These are phyloP conservation scores for Strigamia maritima DNA, from an alignment of 2,888 invertebrate genomes.

Conservation along the genomic window DNA sequence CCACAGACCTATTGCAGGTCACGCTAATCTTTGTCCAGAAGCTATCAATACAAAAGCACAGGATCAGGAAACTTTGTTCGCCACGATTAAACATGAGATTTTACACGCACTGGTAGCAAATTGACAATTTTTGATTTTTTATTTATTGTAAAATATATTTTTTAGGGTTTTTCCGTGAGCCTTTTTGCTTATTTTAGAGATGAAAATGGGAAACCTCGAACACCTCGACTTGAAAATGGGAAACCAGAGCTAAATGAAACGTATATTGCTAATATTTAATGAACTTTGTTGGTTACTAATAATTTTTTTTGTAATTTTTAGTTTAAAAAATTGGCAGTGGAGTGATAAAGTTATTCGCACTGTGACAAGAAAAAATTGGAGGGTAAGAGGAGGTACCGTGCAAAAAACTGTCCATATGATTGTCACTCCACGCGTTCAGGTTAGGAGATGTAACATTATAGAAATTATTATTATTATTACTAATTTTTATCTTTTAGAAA, in stretches of 20 bases:
- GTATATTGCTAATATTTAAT: slow-evolving; percentile 55
- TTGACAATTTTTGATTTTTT: no score
- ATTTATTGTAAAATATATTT: slow-evolving; percentile 35
- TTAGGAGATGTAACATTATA: no score
- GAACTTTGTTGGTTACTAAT: neutral
- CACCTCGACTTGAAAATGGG: slow-evolving; percentile 76
- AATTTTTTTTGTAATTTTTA: slow-evolving; percentile 50
- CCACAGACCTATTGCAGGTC: slow-evolving; percentile 91
- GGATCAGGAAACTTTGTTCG: slow-evolving; percentile 83
- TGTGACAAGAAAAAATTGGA: slow-evolving; percentile 69
- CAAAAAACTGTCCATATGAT: slow-evolving; percentile 75
- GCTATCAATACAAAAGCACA: slow-evolving; percentile 87
- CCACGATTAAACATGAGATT: slow-evolving; percentile 98
- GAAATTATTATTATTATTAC: neutral
- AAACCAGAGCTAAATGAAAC: slow-evolving; percentile 84
- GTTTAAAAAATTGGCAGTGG: slow-evolving; percentile 90
- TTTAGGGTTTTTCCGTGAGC: slow-evolving; percentile 86
- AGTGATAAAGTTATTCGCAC: slow-evolving; percentile 80
- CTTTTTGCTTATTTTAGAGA: slow-evolving; percentile 95
- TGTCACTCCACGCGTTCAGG: slow-evolving; percentile 83
- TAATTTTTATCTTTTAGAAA: slow-evolving; percentile 50
- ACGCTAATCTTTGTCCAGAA: slow-evolving; percentile 95
- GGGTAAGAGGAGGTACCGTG: slow-evolving; percentile 72
- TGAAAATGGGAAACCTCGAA: slow-evolving; percentile 80
- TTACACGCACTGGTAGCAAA: slow-evolving; percentile 84